These are phyloP conservation scores for Fistularia tabacaria DNA, from an alignment of 2,797 vertebrate genomes.

Conservation along the genomic window DNA sequence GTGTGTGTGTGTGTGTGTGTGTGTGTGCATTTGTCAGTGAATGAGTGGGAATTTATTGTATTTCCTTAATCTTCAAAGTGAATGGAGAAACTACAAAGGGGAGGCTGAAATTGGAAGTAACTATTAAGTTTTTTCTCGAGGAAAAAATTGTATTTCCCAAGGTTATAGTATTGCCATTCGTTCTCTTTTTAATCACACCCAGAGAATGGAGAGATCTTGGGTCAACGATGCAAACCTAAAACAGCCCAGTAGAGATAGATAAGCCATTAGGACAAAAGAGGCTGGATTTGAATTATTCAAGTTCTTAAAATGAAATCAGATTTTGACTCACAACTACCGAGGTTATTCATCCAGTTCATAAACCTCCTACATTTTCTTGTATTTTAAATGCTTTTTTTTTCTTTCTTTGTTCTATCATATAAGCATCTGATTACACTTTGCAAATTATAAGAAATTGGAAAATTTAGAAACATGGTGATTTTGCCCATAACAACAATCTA, in stretches of 20 bases:
- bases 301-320: slow-evolving; percentile 36
- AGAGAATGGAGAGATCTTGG: slow-evolving; percentile 24
- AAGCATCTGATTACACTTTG: too few species aligned
- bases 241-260: slow-evolving; percentile 17
- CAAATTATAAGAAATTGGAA: too few species aligned
- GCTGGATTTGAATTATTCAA: slow-evolving; percentile 52
- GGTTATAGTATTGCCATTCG: slow-evolving; percentile 39
- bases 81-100: too few species aligned
- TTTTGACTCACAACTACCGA: slow-evolving; percentile 38
- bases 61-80: too few species aligned
- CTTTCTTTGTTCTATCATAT: neutral
- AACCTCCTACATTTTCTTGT: slow-evolving; percentile 18
- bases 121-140: slow-evolving; percentile 1
- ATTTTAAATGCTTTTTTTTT: neutral
- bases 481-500: too few species aligned
- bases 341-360: slow-evolving; percentile 31
- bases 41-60: too few species aligned
- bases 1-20: too few species aligned
- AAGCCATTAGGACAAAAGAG: too few species aligned
- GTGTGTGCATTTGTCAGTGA: too few species aligned
- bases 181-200: slow-evolving; percentile 51
- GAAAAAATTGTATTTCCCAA: slow-evolving; percentile 65
- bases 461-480: too few species aligned
- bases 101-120: too few species aligned
- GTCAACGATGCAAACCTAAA: slow-evolving; percentile 27